phyloP scores from a whole-genome alignment of 2,797 vertebrate genomes.

The Jordanella pulchra region DNA sequence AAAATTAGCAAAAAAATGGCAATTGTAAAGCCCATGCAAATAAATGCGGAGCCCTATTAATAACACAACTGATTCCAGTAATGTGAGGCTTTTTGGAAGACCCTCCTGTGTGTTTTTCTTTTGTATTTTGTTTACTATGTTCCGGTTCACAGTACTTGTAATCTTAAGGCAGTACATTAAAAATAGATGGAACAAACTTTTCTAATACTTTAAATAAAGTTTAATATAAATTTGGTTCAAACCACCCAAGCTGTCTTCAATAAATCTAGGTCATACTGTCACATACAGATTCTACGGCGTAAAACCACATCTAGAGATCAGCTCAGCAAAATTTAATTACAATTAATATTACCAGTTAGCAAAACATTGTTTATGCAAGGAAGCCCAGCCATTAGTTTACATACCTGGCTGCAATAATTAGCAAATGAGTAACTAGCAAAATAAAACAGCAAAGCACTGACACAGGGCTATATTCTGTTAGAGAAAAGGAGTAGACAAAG shows the following conservation, averaged over 20 bases:
- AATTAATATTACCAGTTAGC: background rate
- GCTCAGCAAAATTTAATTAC: background rate
- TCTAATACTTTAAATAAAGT: background rate
- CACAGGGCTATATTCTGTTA: background rate
- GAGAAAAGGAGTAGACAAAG: background rate
- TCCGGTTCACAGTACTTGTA: background rate
- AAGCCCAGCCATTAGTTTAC: background rate
- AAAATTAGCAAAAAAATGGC: too few species aligned
- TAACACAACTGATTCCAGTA: background rate
- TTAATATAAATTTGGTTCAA: background rate
- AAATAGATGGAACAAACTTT: background rate
- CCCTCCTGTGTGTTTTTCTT: background rate
- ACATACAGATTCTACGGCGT: background rate
- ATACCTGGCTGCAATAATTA: background rate
- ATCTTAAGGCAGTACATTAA: background rate
- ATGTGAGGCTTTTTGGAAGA: background rate
- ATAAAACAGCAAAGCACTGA: background rate
- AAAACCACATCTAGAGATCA: too few species aligned
- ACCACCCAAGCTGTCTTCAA: background rate
- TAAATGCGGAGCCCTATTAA: too few species aligned
- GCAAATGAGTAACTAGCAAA: background rate
- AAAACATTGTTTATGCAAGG: background rate
- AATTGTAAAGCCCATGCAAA: too few species aligned
- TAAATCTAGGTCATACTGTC: background rate
- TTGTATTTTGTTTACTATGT: background rate